phyloP scores from a whole-genome alignment of 2,888 invertebrate genomes.

The Stenurella melanura region DNA sequence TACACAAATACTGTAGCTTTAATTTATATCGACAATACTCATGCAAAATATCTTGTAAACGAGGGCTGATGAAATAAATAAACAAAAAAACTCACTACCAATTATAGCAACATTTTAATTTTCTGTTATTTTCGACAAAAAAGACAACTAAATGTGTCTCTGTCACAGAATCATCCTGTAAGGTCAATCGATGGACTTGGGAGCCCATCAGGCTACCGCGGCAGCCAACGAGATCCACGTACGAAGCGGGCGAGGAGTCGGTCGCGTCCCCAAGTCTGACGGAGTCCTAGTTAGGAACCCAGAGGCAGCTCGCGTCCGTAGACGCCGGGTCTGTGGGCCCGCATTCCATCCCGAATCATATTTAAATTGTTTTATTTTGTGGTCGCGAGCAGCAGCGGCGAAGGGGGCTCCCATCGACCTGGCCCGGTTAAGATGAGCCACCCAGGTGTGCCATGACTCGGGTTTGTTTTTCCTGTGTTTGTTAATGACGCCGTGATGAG shows the following conservation, averaged over 20 bases:
- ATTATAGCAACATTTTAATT: too few relatives aligned
- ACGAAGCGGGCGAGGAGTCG: background rate
- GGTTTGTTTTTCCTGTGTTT: slow-evolving; percentile 73
- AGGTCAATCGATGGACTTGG: background rate
- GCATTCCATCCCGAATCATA: slow-evolving; percentile 66
- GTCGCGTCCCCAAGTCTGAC: slow-evolving; percentile 53
- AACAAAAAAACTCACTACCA: too few relatives aligned
- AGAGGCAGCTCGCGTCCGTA: slow-evolving; percentile 53
- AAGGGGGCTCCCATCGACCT: slow-evolving; percentile 23
- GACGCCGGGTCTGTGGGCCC: slow-evolving; percentile 71
- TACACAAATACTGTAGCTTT: too few relatives aligned
- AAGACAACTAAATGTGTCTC: background rate
- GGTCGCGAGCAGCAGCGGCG: background rate
- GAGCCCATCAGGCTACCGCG: slow-evolving; percentile 26
- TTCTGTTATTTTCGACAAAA: background rate
- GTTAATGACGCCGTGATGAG: slow-evolving; percentile 73
- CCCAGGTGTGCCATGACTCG: slow-evolving; percentile 71
- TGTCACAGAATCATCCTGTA: background rate
- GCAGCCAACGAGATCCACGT: slow-evolving; percentile 11
- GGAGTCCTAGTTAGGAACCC: slow-evolving; percentile 43
- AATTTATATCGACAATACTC: too few relatives aligned
- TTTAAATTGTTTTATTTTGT: slow-evolving; percentile 20
- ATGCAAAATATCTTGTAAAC: too few relatives aligned
- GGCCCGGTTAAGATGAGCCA: slow-evolving; percentile 65
- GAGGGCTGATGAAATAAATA: too few relatives aligned